Base-by-base conservation (phyloP, 2,888 invertebrate genomes). In the Agonopterix subpropinquella region DNA sequence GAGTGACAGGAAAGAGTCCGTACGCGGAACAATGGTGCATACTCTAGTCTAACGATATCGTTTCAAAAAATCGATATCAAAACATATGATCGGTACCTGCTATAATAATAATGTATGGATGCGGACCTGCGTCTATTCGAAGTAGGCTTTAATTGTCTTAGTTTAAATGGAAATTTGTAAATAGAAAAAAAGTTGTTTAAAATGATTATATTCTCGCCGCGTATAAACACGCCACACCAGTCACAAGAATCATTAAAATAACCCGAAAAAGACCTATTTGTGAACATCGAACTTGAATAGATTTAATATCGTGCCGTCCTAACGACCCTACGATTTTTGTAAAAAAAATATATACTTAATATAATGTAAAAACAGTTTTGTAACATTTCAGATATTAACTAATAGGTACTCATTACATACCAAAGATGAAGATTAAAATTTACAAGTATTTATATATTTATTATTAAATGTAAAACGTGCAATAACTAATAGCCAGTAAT, bases 361-460 rank as follows among this genome's bases (percentile, higher is more conserved):
- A 79, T 80, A 73, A 71, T 81, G 77, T 77, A 78, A 80, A 84
- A 80, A 82, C 84, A 77, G 80, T 88, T 86, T 88, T 86, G 85
- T 85, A 86, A 86, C 83, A 85, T 83, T 86, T 85, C 86, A 84
- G 74, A 86, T 86, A 85, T 80, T 80, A 82, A 75, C 62, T 72
- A 72, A 85, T 86, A 85, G 84, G 82, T 81, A 82, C 80, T 82
- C 85, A 83, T 83, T 78, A 83, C 81, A 82, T 84, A 86, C 84
- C 80, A 84, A 84, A 87, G 77, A 85, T 81, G 83, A 72, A 84
- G 76, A 85, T 77, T 74, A 72, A 78, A 86, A 86, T 85, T 85
- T 87, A 86, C 86, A 88, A 88, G 84, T 88, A 88, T 86, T 87
- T 87, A 87, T 88, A 86, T 87, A 87, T 88, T 86, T 87, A 89